Evolutionary conservation across 2,888 invertebrate species (phyloP).

Genomic region (Candidula unifasciata): DNA sequence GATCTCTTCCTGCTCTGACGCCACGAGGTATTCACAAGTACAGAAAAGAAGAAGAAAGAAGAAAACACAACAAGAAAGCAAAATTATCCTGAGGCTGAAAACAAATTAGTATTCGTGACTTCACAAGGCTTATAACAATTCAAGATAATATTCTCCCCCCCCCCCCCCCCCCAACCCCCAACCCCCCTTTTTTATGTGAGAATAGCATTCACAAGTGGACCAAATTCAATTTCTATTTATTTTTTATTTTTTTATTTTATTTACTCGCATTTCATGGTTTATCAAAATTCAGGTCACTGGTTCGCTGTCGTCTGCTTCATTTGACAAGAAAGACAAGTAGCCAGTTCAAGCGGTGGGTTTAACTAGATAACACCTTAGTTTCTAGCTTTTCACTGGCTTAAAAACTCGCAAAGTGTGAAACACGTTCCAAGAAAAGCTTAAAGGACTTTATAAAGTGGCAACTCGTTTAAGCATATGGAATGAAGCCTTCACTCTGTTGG

Average conservation of each 20-base stretch:
- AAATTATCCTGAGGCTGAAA: too few species aligned
- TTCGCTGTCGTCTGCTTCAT: slow-evolving; percentile 20
- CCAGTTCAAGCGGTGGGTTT: slow-evolving; percentile 20
- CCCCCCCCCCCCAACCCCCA: too few species aligned
- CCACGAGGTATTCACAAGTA: too few species aligned
- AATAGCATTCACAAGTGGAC: not conserved
- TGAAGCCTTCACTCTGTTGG: slow-evolving; percentile 7
- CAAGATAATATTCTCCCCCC: too few species aligned
- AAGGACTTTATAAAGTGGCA: slow-evolving; percentile 16
- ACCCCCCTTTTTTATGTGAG: too few species aligned
- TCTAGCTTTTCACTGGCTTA: slow-evolving; percentile 12
- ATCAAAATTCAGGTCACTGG: slow-evolving; percentile 41
- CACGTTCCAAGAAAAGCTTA: not conserved
- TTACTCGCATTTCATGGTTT: slow-evolving; percentile 25
- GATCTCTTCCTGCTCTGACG: too few species aligned
- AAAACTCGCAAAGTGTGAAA: slow-evolving; percentile 20
- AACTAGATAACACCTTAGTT: slow-evolving; percentile 28
- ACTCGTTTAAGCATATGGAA: slow-evolving; percentile 28
- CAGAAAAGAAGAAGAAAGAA: too few species aligned
- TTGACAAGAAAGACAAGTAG: slow-evolving; percentile 27
- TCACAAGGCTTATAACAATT: too few species aligned
- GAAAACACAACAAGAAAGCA: too few species aligned
- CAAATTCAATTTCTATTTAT: slow-evolving; percentile 32
- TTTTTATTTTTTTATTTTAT: slow-evolving; percentile 18
- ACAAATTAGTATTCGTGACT: too few species aligned